Base-by-base conservation (phyloP, 1,140 invertebrate genomes). In the Brachionus asplanchnoidis region DNA sequence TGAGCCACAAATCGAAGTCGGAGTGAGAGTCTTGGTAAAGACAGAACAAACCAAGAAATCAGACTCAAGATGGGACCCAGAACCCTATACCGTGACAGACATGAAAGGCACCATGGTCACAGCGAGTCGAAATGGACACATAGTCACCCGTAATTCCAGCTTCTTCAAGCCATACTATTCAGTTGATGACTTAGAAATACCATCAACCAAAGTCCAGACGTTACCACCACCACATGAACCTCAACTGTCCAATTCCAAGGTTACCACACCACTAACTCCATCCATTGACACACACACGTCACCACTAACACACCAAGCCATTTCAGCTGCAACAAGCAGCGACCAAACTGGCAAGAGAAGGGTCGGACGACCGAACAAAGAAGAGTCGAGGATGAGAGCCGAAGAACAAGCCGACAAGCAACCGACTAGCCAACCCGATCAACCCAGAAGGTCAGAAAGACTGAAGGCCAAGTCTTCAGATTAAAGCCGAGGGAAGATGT, bases 401-500 rank as follows among this genome's bases (percentile, higher is more conserved):
- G 7, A 73, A 73, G 36, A 42, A 40, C 28, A 32, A 73, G 36
- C 28, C 28, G 36, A 32, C 36, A 36, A 73, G 7, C 68, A 32
- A 73, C 28, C 36, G 65, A 36, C 23, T 32, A 68, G 65, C 36
- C 28, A 73, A 73, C n/a, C 17, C 36, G 68, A 73, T 8, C 8
- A 26, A 40, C 68, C 68, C 28, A 36, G 28, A 36, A 70, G 36
- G 36, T 73, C 68, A 73, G 36, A 73, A 42, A 73, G 68, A 73
- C 68, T 73, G 28, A 42, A 36, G 36, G 36, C 32, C 28, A 73
- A 20, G 36, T 20, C 17, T 42, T 73, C 28, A 73, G 28, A 26
- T 32, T 36, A 73, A 73, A 73, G 68, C 36, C n/a, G 68, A 36
- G 12, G 68, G 28, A 40, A 73, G 36, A 73, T 73, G 68, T 73